A percentile compares a stretch with the other conserved stretches of the same genome.
These are phyloP conservation scores for Acipenser ruthenus DNA, from an alignment of 2,797 vertebrate genomes.

Conservation along the genomic window DNA sequence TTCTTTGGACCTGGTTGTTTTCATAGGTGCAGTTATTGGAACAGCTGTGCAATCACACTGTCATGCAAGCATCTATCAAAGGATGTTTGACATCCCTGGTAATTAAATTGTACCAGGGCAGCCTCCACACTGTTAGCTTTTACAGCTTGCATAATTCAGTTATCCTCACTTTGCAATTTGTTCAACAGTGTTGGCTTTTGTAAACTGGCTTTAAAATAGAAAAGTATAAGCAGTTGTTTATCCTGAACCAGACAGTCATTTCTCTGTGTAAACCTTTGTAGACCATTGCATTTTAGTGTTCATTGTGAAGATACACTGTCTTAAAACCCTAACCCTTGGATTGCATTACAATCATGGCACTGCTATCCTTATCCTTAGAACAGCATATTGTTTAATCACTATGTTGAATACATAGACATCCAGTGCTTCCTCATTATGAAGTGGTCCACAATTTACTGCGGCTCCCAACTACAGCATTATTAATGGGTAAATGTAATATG, in stretches of 20 bases:
- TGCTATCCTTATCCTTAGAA: background rate
- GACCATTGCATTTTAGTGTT: too few relatives aligned
- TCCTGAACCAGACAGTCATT: too few relatives aligned
- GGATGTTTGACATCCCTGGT: constrained; percentile 56
- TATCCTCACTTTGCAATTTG: constrained; percentile 52
- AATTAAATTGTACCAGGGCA: constrained; percentile 55
- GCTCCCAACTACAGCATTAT: too few relatives aligned
- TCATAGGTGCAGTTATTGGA: background rate
- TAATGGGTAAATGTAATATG: too few relatives aligned
- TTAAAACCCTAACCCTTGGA: too few relatives aligned
- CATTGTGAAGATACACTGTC: too few relatives aligned
- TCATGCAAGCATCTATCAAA: background rate
- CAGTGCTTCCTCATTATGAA: too few relatives aligned
- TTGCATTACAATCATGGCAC: background rate
- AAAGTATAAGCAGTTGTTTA: too few relatives aligned
- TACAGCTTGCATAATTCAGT: constrained; percentile 59
- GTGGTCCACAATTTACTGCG: too few relatives aligned
- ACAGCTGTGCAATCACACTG: constrained; percentile 2
- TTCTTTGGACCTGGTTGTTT: background rate
- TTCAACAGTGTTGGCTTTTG: background rate
- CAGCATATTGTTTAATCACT: background rate
- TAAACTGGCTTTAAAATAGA: too few relatives aligned
- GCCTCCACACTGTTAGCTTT: constrained; percentile 48
- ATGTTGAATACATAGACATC: too few relatives aligned
- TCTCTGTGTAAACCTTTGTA: too few relatives aligned